Evolutionary conservation across 2,888 invertebrate species (phyloP).

Genomic region (Agapostemon virescens): DNA sequence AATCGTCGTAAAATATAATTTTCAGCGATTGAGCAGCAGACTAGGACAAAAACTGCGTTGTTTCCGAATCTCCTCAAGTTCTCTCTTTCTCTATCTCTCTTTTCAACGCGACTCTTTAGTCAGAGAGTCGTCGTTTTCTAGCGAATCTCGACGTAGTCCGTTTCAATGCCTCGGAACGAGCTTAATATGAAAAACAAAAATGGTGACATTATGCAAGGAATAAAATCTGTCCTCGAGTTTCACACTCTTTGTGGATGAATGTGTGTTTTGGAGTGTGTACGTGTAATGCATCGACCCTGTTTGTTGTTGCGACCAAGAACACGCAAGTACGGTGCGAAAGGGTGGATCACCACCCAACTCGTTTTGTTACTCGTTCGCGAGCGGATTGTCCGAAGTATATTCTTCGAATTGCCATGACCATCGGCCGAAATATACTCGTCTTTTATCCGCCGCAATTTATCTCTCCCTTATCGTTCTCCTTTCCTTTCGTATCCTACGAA

Average conservation of each 20-base stretch:
- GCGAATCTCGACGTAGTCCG: conserved; percentile 39
- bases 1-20: not conserved
- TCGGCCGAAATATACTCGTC: conserved; percentile 14
- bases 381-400: not conserved
- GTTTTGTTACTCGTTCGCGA: conserved; percentile 14
- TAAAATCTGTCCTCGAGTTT: conserved; percentile 31
- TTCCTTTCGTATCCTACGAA: not conserved
- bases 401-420: not conserved
- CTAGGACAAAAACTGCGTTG: conserved; percentile 24
- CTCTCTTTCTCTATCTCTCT: conserved; percentile 24
- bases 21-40: not conserved
- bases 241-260: conserved; percentile 3
- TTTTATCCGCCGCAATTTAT: not conserved
- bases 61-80: conserved; percentile 20
- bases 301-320: conserved; percentile 43
- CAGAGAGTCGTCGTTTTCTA: conserved; percentile 32
- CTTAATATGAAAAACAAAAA: conserved; percentile 34
- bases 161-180: conserved; percentile 32
- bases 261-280: conserved; percentile 8
- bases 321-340: conserved; percentile 51
- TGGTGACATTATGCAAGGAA: conserved; percentile 46
- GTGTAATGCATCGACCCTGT: conserved; percentile 33
- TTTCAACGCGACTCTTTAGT: conserved; percentile 39
- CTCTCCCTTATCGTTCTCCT: not conserved
- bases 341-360: conserved; percentile 7